phyloP scores from a whole-genome alignment of 1,140 invertebrate genomes.

The Polyergus mexicanus region DNA sequence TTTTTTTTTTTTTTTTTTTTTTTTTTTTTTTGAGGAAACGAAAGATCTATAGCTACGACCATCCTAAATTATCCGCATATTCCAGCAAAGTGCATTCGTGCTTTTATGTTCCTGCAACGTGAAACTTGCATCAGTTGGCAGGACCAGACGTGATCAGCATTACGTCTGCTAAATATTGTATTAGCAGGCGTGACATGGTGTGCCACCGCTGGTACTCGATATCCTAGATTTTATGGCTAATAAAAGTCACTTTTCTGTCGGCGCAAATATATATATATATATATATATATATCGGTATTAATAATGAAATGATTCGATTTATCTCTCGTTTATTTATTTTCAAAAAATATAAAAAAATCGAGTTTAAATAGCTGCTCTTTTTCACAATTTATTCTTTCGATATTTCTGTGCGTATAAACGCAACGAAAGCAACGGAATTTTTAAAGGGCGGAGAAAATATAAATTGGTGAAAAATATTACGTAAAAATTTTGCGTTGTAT shows the following conservation, averaged over 20 bases:
- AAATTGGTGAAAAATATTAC: neutral
- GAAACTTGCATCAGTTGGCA: slow-evolving; percentile 19
- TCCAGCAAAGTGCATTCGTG: neutral
- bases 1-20: too few species aligned
- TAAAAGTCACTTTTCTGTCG: slow-evolving; percentile 12
- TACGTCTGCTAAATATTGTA: neutral
- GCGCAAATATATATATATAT: neutral
- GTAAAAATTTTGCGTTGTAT: neutral
- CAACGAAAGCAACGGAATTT: neutral
- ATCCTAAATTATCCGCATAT: slow-evolving; percentile 23
- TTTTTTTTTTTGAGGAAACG: neutral
- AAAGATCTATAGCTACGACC: neutral
- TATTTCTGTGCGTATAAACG: slow-evolving; percentile 11
- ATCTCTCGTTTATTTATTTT: neutral
- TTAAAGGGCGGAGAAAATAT: neutral
- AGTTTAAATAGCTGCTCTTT: neutral
- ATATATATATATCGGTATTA: neutral
- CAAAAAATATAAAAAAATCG: neutral
- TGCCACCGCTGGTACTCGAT: neutral
- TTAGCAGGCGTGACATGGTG: neutral
- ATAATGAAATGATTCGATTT: slow-evolving; percentile 6
- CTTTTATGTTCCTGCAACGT: slow-evolving; percentile 32
- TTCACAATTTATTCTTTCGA: neutral
- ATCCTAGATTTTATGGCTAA: slow-evolving; percentile 28
- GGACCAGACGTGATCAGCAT: slow-evolving; percentile 45